phyloP scores from a whole-genome alignment of 2,797 vertebrate genomes.

The Enteromius argenteus region DNA sequence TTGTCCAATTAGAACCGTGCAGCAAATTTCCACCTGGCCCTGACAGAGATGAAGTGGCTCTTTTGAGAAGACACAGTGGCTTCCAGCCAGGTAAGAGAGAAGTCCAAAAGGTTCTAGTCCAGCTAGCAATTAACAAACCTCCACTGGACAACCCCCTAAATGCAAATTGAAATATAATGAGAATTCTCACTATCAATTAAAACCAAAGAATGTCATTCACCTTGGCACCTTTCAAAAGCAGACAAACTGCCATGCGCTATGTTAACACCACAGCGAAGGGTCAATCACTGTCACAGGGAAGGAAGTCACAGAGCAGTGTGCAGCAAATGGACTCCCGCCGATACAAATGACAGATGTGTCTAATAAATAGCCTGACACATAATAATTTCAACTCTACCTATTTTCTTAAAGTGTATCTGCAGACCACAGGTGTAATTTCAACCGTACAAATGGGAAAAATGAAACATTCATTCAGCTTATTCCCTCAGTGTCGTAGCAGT shows the following conservation, averaged over 20 bases:
- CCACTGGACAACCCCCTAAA: conserved; percentile 86
- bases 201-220: conserved; percentile 47
- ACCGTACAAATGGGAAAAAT: conserved; percentile 56
- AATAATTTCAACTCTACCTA: conserved; percentile 47
- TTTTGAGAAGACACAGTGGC: conserved; percentile 88
- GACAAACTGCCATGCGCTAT: conserved; percentile 42
- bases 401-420: conserved; percentile 53
- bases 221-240: conserved; percentile 32
- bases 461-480: conserved; percentile 39
- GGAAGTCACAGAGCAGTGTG: not conserved
- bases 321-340: conserved; percentile 48
- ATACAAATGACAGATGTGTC: conserved; percentile 60
- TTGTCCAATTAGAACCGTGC: conserved; percentile 93
- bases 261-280: conserved; percentile 22
- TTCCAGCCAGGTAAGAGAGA: conserved; percentile 82
- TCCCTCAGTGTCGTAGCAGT: conserved; percentile 3
- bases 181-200: conserved; percentile 77
- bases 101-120: conserved; percentile 81
- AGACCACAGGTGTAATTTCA: conserved; percentile 56
- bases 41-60: conserved; percentile 94
- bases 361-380: conserved; percentile 60
- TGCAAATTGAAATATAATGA: conserved; percentile 84
- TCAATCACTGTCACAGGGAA: conserved; percentile 51
- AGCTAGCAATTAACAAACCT: conserved; percentile 93
- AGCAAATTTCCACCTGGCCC: conserved; percentile 89